Evolutionary conservation across 2,888 invertebrate genomes (phyloP).

Genomic region (Rhamphomyia laevipes): DNA sequence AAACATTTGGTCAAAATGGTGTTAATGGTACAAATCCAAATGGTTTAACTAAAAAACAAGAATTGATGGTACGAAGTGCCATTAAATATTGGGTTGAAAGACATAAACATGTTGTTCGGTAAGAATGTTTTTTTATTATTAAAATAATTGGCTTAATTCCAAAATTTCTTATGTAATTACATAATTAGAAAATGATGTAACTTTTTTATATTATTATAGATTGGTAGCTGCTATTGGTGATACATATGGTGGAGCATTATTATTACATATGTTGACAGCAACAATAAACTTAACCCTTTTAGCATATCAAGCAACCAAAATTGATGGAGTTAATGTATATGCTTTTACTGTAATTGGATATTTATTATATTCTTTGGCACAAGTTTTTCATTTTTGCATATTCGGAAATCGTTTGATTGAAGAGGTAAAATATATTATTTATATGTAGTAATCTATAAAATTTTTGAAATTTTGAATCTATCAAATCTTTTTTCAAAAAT

Average conservation of each 20-base stretch:
- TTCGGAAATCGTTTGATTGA: constrained; percentile 78
- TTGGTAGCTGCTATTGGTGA: constrained; percentile 72
- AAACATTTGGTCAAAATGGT: constrained; percentile 43
- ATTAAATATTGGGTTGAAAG: constrained; percentile 86
- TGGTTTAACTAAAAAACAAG: constrained; percentile 70
- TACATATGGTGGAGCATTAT: constrained; percentile 68
- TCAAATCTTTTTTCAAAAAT: not conserved
- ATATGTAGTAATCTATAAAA: not conserved
- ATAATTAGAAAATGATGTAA: not conserved
- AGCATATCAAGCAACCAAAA: constrained; percentile 81
- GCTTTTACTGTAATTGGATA: constrained; percentile 70
- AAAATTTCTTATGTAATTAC: not conserved
- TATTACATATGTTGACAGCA: constrained; percentile 75
- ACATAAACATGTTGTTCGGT: constrained; percentile 82
- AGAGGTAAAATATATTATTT: constrained; percentile 47
- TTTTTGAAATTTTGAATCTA: no score
- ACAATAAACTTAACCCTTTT: constrained; percentile 72
- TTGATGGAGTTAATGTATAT: constrained; percentile 63
- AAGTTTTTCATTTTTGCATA: constrained; percentile 79
- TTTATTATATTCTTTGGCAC: constrained; percentile 64
- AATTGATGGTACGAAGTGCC: constrained; percentile 71
- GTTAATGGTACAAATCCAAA: constrained; percentile 54
- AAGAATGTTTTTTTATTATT: constrained; percentile 19
- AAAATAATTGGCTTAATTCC: not conserved
- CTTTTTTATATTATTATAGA: constrained; percentile 40